Evolutionary conservation across 2,797 vertebrate species (phyloP), one percentile per base, ranked within the genome.

Genomic region (Helostoma temminkii): DNA sequence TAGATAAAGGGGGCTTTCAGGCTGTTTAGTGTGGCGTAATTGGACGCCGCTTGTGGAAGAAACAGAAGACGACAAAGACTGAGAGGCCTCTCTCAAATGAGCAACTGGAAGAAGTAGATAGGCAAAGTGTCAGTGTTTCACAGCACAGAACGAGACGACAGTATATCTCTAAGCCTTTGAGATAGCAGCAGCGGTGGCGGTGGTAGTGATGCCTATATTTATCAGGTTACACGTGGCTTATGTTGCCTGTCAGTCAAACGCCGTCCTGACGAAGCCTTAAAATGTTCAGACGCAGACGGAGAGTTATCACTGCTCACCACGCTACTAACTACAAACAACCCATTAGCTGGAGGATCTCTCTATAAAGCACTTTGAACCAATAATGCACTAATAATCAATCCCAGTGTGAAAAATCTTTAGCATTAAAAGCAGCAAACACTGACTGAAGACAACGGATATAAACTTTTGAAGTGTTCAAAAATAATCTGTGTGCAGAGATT

Each of bases 361-460:
- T 59, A 81, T 89, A 93, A 93, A 94, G 90, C 91, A 92, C 92
- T 93, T 92, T 84, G 83, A 91, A 91, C 81, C 89, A 76, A 75
- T 91, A 92, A 93, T 84, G 88, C 88, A 91, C 87, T 78, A 71
- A 76, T 86, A 45, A 15, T 68, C 22, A 48, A n/a, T 68, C 63
- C 78, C 59, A 10, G 45, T 10, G 10, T 18, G 60, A 36, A 41
- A 48, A 36, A 53, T 36, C 22, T 53, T 69, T 55, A 69, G 53
- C 54, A 11, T 45, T 45, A 34, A 66, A 48, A 88, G 73, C 80
- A 86, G 86, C 82, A 41, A 62, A 70, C 50, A 75, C 61, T 1
- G 46, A 84, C 32, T 5, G 25, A 58, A 80, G 66, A 76, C 62
- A 3, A 67, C 2, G 25, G 71, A 24, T 81, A 71, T 45, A 39